Evolutionary conservation across 1,140 invertebrate species (phyloP).

Genomic region (Drosophila sproati): DNA sequence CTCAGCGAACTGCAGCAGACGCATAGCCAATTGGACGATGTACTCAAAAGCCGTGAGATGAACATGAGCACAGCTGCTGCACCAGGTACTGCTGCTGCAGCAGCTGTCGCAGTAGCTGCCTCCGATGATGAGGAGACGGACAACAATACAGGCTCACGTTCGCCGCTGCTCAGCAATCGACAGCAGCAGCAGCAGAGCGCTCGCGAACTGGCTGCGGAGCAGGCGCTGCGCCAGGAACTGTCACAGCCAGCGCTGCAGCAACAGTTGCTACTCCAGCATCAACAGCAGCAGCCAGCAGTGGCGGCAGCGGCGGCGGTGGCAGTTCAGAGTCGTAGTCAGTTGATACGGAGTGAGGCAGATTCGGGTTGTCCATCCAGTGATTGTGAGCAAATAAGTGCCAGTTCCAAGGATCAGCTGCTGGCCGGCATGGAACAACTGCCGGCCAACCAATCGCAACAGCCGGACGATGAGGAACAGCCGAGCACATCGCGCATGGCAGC

Average conservation of each 20-base stretch:
- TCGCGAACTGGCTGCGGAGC: slow-evolving; percentile 62
- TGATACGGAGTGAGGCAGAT: slow-evolving; percentile 75
- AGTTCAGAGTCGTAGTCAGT: slow-evolving; percentile 21
- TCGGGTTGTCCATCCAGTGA: slow-evolving; percentile 81
- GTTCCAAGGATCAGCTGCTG: slow-evolving; percentile 88
- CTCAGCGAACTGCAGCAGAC: slow-evolving; percentile 69
- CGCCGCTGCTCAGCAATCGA: slow-evolving; percentile 85
- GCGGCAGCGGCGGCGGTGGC: slow-evolving; percentile 9
- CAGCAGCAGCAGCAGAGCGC: slow-evolving; percentile 54
- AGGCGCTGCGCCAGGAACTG: slow-evolving; percentile 68
- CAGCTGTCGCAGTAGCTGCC: background rate
- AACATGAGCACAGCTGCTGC: background rate
- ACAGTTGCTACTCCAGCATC: slow-evolving; percentile 12
- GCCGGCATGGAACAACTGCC: slow-evolving; percentile 84
- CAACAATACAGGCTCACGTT: slow-evolving; percentile 87
- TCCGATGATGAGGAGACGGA: slow-evolving; percentile 85
- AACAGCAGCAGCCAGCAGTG: background rate
- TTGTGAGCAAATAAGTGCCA: slow-evolving; percentile 87
- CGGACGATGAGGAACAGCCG: slow-evolving; percentile 59
- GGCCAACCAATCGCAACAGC: slow-evolving; percentile 7
- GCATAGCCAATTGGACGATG: slow-evolving; percentile 66
- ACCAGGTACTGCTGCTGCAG: background rate
- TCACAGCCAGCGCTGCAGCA: slow-evolving; percentile 28
- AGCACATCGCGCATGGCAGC: slow-evolving; percentile 61
- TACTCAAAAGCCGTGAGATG: slow-evolving; percentile 51